Percentiles rank a stretch among this genome's conserved stretches.
phyloP scores from a whole-genome alignment of 2,113 vertebrate genomes.

The Girardinichthys multiradiatus region DNA sequence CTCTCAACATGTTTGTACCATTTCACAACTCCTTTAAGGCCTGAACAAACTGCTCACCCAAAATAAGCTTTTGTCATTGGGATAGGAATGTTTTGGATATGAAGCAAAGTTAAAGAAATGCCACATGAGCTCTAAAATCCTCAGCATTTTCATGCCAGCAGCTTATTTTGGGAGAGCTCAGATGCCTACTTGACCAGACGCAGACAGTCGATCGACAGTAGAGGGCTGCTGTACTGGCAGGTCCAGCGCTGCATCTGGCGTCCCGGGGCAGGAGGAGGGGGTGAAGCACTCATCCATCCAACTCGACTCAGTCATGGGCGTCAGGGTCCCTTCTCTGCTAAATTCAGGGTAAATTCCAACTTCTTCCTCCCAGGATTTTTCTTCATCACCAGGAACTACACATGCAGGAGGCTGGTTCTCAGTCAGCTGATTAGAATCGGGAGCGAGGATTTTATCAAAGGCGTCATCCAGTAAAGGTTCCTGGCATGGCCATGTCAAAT shows the following conservation, averaged over 20 bases:
- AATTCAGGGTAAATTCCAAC: constrained; percentile 58
- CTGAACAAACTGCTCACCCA: constrained; percentile 45
- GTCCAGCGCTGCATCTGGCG: constrained; percentile 68
- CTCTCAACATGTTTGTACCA: constrained; percentile 39
- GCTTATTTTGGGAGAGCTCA: constrained; percentile 68
- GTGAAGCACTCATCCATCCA: constrained; percentile 72
- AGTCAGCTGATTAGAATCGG: constrained; percentile 3
- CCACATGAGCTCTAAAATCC: constrained; percentile 25
- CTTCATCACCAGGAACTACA: constrained; percentile 52
- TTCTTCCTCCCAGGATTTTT: constrained; percentile 70
- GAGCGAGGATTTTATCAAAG: constrained; percentile 66
- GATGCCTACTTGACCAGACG: constrained; percentile 91
- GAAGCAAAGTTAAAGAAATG: constrained; percentile 30
- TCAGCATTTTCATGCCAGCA: constrained; percentile 29
- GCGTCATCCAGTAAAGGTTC: constrained; percentile 69
- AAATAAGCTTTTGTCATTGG: constrained; percentile 59
- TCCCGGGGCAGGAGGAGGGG: constrained; percentile 58
- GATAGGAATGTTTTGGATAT: constrained; percentile 8
- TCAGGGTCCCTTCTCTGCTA: constrained; percentile 67
- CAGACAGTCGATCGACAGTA: constrained; percentile 85
- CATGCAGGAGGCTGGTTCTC: constrained; percentile 36
- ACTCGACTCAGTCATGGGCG: constrained; percentile 76
- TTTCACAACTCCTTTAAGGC: constrained; percentile 22
- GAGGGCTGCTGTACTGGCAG: constrained; percentile 75
- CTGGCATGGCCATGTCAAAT: constrained; percentile 65